Evolutionary conservation across 1,140 invertebrate species (phyloP), one percentile per base, ranked within the genome.

Genomic region (Archegozetes longisetosus): DNA sequence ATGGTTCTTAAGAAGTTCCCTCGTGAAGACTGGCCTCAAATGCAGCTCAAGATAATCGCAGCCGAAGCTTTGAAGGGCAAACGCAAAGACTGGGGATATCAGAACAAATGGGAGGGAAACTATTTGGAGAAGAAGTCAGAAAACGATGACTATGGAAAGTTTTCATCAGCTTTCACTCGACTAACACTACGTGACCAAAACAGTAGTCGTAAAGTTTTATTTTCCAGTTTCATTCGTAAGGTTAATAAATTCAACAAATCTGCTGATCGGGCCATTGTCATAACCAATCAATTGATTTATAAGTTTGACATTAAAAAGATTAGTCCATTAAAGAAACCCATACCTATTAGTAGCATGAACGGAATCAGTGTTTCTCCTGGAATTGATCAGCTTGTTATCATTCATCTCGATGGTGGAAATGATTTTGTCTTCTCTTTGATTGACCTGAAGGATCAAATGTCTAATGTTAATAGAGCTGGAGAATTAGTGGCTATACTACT

Each of bases 61-160:
- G 86, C 84, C 22, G 80, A 84, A 51, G 81, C 80, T 3, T 72
- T 97, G 14, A 77, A 79, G 53, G 81, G 82, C 0, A 80, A 86
- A 60, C 78, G 92, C 32, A 67, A 73, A 1, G 76, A 85, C 55
- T 96, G 88, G 84, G 92, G 93, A 0, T 81, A 86, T 53, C 77
- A 78, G 3, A 74, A 90, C 27, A 79, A 81, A 61, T 97, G 94
- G 93, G 77, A 84, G 63, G 92, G 92, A 27, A 92, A 97, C 74
- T 97, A 97, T 70, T 74, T 97, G 56, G 77, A 82, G 1, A 76
- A 79, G 50, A 76, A 80, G 27, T 75, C 78, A 32, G 89, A 95
- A 68, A 92, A 96, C 70, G 75, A 79, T 27, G 80, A 80, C 49
- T 82, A 78, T 53, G 73, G 80, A 27, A 72, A 79, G n/a, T 90